A percentile compares a stretch with the other conserved stretches of the same genome.
phyloP scores from a whole-genome alignment of 2,113 vertebrate genomes.

The Mellivora capensis region DNA sequence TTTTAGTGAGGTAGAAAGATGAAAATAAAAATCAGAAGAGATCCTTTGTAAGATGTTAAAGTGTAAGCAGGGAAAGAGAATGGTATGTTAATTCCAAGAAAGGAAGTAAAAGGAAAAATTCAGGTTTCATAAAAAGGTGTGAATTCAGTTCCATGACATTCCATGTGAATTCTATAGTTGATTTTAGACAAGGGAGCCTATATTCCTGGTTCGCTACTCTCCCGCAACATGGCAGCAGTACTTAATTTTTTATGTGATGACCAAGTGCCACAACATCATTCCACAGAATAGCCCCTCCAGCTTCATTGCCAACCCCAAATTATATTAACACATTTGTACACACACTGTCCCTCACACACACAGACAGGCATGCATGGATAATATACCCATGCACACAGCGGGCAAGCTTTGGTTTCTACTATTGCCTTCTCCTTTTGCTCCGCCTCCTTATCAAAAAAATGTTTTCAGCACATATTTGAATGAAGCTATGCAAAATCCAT shows the following conservation, averaged over 20 bases:
- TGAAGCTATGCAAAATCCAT: not conserved
- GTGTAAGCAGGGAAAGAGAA: not conserved
- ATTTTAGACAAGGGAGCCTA: not conserved
- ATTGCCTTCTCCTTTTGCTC: not conserved
- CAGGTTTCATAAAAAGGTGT: not conserved
- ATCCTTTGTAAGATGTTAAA: not conserved
- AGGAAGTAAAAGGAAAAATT: not conserved
- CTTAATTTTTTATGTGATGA: not conserved
- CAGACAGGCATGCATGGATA: fast-evolving
- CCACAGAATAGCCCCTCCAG: not conserved
- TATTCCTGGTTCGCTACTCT: not conserved
- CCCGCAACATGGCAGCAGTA: not conserved
- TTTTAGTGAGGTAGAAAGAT: not conserved
- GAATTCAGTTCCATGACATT: not conserved
- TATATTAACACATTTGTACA: not conserved
- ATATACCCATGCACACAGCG: fast-evolving
- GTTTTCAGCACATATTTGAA: not conserved
- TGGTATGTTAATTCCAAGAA: not conserved
- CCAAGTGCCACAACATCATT: not conserved
- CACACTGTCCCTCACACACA: not conserved
- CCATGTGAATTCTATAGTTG: not conserved
- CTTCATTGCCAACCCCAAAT: not conserved
- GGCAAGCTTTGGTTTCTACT: not conserved
- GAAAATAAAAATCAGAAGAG: not conserved
- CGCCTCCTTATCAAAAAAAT: not conserved